Conservation (phyloP, 2,797 vertebrate genomes). For the Dipus sagitta region DNA sequence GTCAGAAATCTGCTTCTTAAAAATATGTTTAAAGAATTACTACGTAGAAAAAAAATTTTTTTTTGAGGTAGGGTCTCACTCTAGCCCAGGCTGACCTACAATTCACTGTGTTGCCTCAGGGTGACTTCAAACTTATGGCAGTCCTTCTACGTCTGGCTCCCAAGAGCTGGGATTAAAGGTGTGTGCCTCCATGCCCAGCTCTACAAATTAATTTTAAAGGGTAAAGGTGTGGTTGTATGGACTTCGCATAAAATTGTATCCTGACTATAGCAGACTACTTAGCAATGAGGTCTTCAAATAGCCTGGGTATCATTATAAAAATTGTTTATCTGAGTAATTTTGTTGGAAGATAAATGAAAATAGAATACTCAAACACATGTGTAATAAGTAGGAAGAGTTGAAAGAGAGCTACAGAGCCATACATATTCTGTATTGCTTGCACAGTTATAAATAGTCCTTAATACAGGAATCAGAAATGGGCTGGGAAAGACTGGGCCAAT, state of each 20-base stretch:
- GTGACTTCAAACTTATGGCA: no score
- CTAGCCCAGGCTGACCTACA: no score
- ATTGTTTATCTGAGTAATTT: constrained; percentile 29
- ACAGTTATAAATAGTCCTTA: background rate
- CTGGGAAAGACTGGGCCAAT: constrained; percentile 25
- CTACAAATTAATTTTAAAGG: background rate
- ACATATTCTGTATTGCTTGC: background rate
- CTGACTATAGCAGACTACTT: background rate
- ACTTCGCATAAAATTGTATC: constrained; percentile 37
- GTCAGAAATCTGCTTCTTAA: constrained; percentile 45
- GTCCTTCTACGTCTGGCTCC: no score
- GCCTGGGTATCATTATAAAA: background rate
- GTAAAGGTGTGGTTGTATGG: background rate
- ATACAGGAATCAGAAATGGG: background rate
- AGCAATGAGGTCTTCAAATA: background rate
- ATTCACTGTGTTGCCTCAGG: no score
- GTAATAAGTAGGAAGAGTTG: background rate
- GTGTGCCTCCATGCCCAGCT: no score
- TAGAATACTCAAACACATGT: background rate
- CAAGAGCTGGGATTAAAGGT: no score
- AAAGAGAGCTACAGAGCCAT: constrained; percentile 17
- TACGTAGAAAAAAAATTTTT: background rate
- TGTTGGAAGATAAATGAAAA: constrained; percentile 1
- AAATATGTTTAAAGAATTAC: constrained; percentile 29
- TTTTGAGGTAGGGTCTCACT: no score